Base-by-base conservation (phyloP, 2,113 vertebrate genomes). In the Eulemur macaco region DNA sequence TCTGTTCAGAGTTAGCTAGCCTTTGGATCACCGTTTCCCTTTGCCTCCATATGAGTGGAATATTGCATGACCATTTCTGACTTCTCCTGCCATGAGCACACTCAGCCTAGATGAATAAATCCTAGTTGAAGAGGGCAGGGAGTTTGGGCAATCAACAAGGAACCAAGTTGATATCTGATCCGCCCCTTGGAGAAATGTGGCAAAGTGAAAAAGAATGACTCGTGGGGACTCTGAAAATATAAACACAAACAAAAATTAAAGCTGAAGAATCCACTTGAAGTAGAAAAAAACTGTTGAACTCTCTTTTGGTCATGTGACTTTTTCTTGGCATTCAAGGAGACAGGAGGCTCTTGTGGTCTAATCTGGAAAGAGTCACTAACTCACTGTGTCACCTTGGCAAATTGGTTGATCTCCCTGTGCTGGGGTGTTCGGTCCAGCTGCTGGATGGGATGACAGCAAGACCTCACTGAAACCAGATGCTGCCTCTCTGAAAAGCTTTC, bases 391-490 rank as follows among this genome's bases (percentile, higher is more conserved):
- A 96, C 97, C 95, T 96, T 97, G 97, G 97, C 96, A 96, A 52
- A 89, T 91, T 74, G 76, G 85, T 39, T 94, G 58, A 92, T 86
- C 71, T 76, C 82, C 73, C 52, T 93, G 93, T 77, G 78, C 93
- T 80, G 69, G n/a, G 27, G 78, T 45, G 69, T 39, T 86, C 11
- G 1, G 73, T 78, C 96, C 96, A 97, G 96, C 94, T 97, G 96
- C 95, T 97, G 74, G 92, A 91, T 42, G 45, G 92, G 92, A 81
- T 87, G 90, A 94, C 94, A 94, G 93, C 87, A 92, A 96, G 96
- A 86, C 92, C 95, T 98, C 93, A 91, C 97, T 97, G 96, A 97
- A 98, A 97, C 97, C 97, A 97, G 97, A 97, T 97, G 97, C 98
- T 95, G 96, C 86, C 84, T 95, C 96, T 95, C 91, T 52, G 92